These are phyloP conservation scores for Cotesia typhae DNA, from an alignment of 1,140 invertebrate genomes.

Conservation along the genomic window DNA sequence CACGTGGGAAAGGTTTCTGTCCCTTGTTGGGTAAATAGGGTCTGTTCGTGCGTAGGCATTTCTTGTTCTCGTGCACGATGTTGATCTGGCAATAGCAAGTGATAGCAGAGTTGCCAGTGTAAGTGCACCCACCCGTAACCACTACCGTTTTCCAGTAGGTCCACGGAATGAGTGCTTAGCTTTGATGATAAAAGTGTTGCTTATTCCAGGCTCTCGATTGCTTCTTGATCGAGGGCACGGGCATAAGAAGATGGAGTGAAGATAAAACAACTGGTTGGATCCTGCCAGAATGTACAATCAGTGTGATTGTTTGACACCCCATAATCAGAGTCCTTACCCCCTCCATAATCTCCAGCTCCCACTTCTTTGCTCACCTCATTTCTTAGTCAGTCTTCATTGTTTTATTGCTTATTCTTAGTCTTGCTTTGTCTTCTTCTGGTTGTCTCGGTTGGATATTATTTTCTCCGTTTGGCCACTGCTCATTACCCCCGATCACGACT, in stretches of 20 bases:
- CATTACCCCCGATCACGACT: constrained; percentile 65
- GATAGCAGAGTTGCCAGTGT: not conserved
- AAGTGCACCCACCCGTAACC: constrained; percentile 28
- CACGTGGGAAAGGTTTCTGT: too few relatives aligned
- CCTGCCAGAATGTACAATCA: constrained; percentile 64
- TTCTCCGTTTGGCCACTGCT: constrained; percentile 38
- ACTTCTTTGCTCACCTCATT: constrained; percentile 35
- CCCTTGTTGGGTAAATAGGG: too few relatives aligned
- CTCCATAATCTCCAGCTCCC: not conserved
- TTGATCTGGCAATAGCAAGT: not conserved
- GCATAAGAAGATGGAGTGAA: not conserved
- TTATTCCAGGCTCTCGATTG: constrained; percentile 2
- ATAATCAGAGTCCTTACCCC: constrained; percentile 64
- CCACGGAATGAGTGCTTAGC: constrained; percentile 10
- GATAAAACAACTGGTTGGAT: constrained; percentile 46
- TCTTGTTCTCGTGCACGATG: not conserved
- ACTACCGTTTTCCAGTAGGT: constrained; percentile 35
- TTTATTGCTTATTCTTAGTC: constrained; percentile 26
- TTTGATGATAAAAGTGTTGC: not conserved
- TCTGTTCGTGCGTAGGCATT: too few relatives aligned
- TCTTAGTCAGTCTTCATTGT: constrained; percentile 43
- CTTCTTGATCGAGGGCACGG: not conserved
- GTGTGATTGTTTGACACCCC: constrained; percentile 67
- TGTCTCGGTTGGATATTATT: constrained; percentile 9
- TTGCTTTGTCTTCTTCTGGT: not conserved